Evolutionary conservation across 2,888 invertebrate genomes (phyloP).

Genomic region (Aphidius colemani): DNA sequence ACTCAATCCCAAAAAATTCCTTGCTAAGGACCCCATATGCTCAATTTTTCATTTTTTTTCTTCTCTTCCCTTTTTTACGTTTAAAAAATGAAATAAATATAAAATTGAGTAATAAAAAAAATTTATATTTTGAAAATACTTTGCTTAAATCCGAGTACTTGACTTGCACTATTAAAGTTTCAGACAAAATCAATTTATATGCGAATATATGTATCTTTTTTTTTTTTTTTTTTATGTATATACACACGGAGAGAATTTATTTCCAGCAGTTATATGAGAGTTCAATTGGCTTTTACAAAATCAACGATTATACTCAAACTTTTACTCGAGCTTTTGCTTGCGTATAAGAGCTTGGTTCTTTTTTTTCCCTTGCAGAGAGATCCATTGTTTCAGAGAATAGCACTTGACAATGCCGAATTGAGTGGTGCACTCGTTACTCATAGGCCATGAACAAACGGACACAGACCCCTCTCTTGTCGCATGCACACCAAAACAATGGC

Average conservation of each 20-base stretch:
- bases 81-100: neutral
- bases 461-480: conserved; percentile 16
- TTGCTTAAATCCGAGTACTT: neutral
- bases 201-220: too few species aligned
- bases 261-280: neutral
- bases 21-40: too few species aligned
- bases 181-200: too few species aligned
- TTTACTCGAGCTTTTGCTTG: neutral
- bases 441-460: conserved; percentile 7
- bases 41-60: too few species aligned
- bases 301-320: conserved; percentile 14
- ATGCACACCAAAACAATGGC: conserved; percentile 22
- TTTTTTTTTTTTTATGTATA: too few species aligned
- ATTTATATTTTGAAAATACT: conserved; percentile 4
- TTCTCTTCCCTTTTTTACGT: neutral
- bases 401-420: conserved; percentile 37
- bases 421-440: conserved; percentile 22
- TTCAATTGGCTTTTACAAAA: conserved; percentile 5
- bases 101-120: neutral
- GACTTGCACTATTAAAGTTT: too few species aligned
- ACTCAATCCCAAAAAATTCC: conserved; percentile 6
- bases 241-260: too few species aligned
- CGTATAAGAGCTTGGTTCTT: neutral
- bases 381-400: conserved; percentile 39
- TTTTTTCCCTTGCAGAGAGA: conserved; percentile 1